Percentiles rank a stretch among this genome's conserved stretches.
Conservation (phyloP, 2,888 invertebrate species). For the Cybosia mesomella region DNA sequence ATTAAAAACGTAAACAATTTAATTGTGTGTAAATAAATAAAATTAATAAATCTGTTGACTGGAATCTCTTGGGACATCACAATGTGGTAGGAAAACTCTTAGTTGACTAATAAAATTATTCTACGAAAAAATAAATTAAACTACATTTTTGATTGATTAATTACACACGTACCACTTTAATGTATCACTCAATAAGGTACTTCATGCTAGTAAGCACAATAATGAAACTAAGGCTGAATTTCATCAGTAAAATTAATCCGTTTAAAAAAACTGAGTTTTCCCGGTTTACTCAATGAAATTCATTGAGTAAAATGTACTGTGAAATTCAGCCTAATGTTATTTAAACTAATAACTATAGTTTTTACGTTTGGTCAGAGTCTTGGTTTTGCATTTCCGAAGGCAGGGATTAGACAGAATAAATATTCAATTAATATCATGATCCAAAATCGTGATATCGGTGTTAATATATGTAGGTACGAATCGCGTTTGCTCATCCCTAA, state of each 20-base stretch:
- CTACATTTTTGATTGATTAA: conserved; percentile 20
- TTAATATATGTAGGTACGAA: no score
- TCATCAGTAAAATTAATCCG: background rate
- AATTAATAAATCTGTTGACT: conserved; percentile 56
- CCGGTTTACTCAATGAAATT: background rate
- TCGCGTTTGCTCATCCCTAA: no score
- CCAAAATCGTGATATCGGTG: no score
- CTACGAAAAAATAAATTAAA: conserved; percentile 36
- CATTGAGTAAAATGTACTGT: background rate
- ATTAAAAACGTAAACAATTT: conserved; percentile 41
- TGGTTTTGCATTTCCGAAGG: background rate
- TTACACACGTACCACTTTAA: conserved; percentile 25
- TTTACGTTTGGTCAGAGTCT: background rate
- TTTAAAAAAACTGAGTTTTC: background rate
- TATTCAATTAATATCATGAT: no score
- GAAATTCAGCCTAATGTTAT: background rate
- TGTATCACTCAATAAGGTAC: conserved; percentile 41
- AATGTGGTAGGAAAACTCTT: conserved; percentile 49
- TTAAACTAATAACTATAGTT: background rate
- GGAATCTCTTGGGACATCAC: conserved; percentile 58
- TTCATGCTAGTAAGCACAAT: conserved; percentile 28
- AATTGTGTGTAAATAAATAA: conserved; percentile 53
- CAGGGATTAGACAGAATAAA: no score
- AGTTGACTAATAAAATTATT: conserved; percentile 32
- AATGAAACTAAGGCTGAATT: background rate